Conservation (phyloP, 2,888 invertebrate species). For the Drosophila neotestacea region DNA sequence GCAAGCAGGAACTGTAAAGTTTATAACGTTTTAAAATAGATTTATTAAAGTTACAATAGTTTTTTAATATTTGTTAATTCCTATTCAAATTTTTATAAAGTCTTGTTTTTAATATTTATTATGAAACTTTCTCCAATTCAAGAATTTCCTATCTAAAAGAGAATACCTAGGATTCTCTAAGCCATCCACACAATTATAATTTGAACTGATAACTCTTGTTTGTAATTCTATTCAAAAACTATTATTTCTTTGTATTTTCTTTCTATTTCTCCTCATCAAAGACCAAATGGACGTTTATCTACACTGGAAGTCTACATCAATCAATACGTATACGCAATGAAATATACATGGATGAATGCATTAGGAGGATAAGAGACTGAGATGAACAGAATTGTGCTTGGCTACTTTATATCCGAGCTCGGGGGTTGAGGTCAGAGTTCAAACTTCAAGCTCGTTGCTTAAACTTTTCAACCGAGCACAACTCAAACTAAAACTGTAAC, state of each 20-base stretch:
- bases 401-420: background rate
- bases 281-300: conserved; percentile 12
- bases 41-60: too few species aligned
- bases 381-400: conserved; percentile 11
- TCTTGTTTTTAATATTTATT: too few species aligned
- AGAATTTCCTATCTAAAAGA: too few species aligned
- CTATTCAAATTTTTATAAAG: too few species aligned
- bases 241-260: background rate
- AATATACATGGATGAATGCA: conserved; percentile 66
- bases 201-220: background rate
- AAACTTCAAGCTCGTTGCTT: conserved; percentile 58
- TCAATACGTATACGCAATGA: conserved; percentile 70
- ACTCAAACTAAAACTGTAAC: conserved; percentile 38
- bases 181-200: background rate
- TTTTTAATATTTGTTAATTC: too few species aligned
- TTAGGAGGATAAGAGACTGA: conserved; percentile 25
- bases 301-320: conserved; percentile 59
- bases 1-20: too few species aligned
- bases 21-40: too few species aligned
- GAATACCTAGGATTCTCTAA: too few species aligned
- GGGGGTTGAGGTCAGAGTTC: conserved; percentile 49
- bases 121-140: too few species aligned
- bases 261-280: background rate
- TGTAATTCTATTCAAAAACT: background rate
- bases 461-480: conserved; percentile 55